Evolutionary conservation across 2,797 vertebrate species (phyloP).

Genomic region (Macroramphosus scolopax): DNA sequence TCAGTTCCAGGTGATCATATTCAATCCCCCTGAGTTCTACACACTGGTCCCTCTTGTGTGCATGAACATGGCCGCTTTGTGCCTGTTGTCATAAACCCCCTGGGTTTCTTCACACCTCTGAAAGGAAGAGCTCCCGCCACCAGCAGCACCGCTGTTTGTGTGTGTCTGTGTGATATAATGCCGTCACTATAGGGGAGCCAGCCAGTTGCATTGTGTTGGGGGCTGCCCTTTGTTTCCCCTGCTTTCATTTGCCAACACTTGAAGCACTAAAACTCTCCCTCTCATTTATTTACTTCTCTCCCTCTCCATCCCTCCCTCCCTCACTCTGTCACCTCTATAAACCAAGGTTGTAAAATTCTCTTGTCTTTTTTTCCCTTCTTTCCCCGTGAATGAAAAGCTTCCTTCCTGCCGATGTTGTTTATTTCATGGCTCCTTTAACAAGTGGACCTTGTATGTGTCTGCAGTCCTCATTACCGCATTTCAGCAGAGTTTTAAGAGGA

Average conservation of each 20-base stretch:
- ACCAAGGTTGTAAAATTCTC: constrained; percentile 65
- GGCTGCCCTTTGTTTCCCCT: constrained; percentile 65
- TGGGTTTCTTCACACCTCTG: constrained; percentile 41
- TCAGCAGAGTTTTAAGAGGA: constrained; percentile 44
- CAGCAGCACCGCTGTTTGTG: constrained; percentile 3
- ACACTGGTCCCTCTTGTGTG: constrained; percentile 5
- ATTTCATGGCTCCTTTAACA: constrained; percentile 66
- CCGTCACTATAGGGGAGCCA: constrained; percentile 30
- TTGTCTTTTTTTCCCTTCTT: constrained; percentile 49
- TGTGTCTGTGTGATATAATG: constrained; percentile 40
- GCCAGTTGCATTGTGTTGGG: constrained; percentile 54
- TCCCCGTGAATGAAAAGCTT: constrained; percentile 69
- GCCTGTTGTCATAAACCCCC: constrained; percentile 30
- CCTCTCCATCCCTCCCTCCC: constrained; percentile 51
- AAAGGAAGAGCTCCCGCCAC: constrained; percentile 25
- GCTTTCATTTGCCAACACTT: constrained; percentile 64
- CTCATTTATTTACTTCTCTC: constrained; percentile 32
- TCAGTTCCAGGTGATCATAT: no score
- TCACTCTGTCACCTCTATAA: constrained; percentile 70
- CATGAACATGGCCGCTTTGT: constrained; percentile 36
- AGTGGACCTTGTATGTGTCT: constrained; percentile 57
- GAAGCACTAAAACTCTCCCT: constrained; percentile 54
- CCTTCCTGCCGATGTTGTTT: constrained; percentile 71
- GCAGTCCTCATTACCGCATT: constrained; percentile 36
- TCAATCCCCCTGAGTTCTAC: no score